Evolutionary conservation across 35 echinoderm and acorn worm genomes (phyloP), one percentile per base, ranked within the genome.

Genomic region (Amphiura filiformis): DNA sequence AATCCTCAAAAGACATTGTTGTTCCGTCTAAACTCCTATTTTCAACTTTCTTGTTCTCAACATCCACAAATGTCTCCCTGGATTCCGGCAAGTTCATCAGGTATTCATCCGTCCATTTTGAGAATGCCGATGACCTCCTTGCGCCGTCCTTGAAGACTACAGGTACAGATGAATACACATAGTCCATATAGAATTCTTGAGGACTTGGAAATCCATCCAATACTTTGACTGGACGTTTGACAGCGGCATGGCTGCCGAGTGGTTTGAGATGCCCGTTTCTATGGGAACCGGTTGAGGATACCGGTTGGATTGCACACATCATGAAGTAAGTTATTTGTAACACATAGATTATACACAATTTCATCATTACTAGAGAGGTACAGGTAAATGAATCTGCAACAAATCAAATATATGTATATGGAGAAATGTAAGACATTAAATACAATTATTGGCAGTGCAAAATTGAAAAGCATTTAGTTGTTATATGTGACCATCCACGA

Each of bases 211-310:
- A 97, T 1, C 34, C 30, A 31, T 97, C 82, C 34, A 97, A 34
- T 22, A 37, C 76, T 76, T 41, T 37, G 39, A 97, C 35, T 38
- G 81, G 75, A 31, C 39, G 56, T 30, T 81, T 57, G 0, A 81
- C 56, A 83, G 92, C 84, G 28, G 41, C 47, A 70, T 70, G 61
- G 1, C 81, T 31, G 3, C 88, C 95, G 0, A 97, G 70, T 34
- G 95, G 92, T 86, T 92, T 76, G 0, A 97, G 49, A 75, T 97
- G 95, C 26, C 95, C 95, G 18, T 84, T 81, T 88, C 93, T 47
- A 47, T 47, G 41, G 41, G 17, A 47, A 47, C 41, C 17, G 17
- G 4, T 87, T 1, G 86, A 82, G 11, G 86, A 37, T 36, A 79
- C 65, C 5, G 80, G 20, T 81, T 13, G 18, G 32, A 37, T 2